Percentiles rank a stretch among this genome's conserved stretches.
phyloP scores from a whole-genome alignment of 2,888 invertebrate species.

The Xanthorhoe spadicearia region DNA sequence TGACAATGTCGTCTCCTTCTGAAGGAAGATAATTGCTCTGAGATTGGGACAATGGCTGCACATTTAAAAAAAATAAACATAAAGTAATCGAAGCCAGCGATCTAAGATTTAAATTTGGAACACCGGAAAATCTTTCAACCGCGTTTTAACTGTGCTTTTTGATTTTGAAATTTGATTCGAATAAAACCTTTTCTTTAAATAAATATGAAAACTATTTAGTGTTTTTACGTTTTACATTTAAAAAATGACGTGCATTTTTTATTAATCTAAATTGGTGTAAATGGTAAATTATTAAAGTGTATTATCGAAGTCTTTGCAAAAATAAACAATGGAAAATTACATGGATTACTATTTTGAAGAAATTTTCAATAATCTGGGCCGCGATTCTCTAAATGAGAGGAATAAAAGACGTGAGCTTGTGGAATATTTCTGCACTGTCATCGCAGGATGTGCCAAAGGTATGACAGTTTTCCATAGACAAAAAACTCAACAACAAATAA shows the following conservation, averaged over 20 bases:
- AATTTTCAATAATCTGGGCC: constrained; percentile 88
- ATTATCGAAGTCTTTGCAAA: not conserved
- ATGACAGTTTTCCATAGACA: not conserved
- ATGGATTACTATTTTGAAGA: constrained; percentile 92
- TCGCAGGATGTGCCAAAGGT: constrained; percentile 89
- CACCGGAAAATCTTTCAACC: not conserved
- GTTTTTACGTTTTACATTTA: not conserved
- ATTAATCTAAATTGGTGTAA: not conserved
- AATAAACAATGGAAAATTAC: constrained; percentile 85
- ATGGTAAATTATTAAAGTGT: not conserved
- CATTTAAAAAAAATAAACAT: not conserved
- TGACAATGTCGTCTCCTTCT: too few species aligned
- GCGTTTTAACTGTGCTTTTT: not conserved
- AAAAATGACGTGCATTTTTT: not conserved
- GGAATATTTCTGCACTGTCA: constrained; percentile 91
- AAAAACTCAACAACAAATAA: not conserved
- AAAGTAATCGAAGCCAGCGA: too few species aligned
- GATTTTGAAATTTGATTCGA: not conserved
- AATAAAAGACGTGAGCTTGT: constrained; percentile 89
- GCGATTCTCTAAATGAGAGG: constrained; percentile 89
- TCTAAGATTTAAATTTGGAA: not conserved
- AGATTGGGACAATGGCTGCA: too few species aligned
- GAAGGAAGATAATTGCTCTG: too few species aligned
- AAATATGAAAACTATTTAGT: not conserved
- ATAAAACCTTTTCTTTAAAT: not conserved